Conservation (phyloP, 2,113 vertebrate genomes). For the Hippocampus barbouri region DNA sequence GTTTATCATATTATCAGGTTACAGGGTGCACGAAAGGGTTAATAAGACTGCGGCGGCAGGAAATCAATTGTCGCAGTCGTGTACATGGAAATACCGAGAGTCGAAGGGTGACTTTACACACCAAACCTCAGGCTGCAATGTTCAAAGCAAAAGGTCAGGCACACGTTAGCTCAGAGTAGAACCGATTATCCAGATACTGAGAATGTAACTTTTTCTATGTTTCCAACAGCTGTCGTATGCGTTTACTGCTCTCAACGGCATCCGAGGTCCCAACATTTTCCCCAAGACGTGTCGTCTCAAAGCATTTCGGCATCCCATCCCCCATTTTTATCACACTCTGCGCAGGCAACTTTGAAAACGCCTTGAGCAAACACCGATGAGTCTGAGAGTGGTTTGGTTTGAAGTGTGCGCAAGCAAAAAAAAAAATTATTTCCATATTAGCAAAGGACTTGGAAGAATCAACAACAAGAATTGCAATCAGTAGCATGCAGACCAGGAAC, state of each 20-base stretch:
- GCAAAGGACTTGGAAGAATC: background rate
- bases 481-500: background rate
- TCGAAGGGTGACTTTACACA: constrained; percentile 23
- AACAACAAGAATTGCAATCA: background rate
- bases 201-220: background rate
- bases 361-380: constrained; percentile 30
- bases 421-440: background rate
- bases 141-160: constrained; percentile 28
- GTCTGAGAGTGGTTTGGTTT: background rate
- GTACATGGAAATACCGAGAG: constrained; percentile 32
- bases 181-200: background rate
- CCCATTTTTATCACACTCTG: constrained; percentile 29
- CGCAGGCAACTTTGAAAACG: constrained; percentile 34
- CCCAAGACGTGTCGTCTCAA: background rate
- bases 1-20: too few species aligned
- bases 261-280: background rate
- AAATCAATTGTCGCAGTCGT: constrained; percentile 2
- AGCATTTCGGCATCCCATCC: constrained; percentile 36
- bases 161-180: constrained; percentile 26
- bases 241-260: background rate
- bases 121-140: constrained; percentile 31
- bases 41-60: constrained; percentile 11
- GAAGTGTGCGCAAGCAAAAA: background rate
- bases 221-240: background rate
- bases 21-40: background rate